Base-by-base conservation (phyloP, 1,140 invertebrate genomes). In the Drosophila ananassae region DNA sequence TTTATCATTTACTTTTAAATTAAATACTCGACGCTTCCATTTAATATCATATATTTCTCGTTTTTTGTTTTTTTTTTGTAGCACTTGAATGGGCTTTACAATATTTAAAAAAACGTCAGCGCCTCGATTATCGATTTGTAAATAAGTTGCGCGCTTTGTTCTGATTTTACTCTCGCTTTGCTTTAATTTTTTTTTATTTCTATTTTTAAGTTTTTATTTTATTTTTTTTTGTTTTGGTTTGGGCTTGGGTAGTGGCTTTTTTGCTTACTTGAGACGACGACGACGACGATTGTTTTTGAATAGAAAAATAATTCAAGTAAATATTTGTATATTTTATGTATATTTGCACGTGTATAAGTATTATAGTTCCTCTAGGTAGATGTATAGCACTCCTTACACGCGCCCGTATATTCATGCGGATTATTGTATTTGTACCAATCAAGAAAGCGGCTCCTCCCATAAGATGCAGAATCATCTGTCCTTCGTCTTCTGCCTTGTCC, bases 401-500 rank as follows among this genome's bases (percentile, higher is more conserved):
- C 25, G 0, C 73, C 25, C 8, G 39, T 39, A 5, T 53, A 63
- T 30, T 73, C 41, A 46, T 73, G 39, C 48, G 54, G 48, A 28
- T 75, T 87, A 78, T 83, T 82, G 83, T 89, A 89, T 87, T 79
- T 90, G 87, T 90, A 90, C 87, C 87, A 90, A 90, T 90, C 66
- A 13, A 34, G 13, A 17, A 21, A 52, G 51, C 10, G 13, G 32
- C 13, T 53, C 30, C 30, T 53, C 17, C 39, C 41, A 22, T 54
- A 66, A 50, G 63, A 68, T 68, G 59, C 50, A 59, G 63, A 47
- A 63, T 10, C 32, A 3, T 48, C 25, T 30, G 52, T 17, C 17
- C 17, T 17, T 17, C 17, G 17, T 17, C 32, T 3, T 48, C 25
- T 30, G 52, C 22, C 59, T 66, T n/a, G 13, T 5, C 25, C 30